These are phyloP conservation scores for Cottus gobio DNA, from an alignment of 2,113 vertebrate genomes.

Conservation along the genomic window DNA sequence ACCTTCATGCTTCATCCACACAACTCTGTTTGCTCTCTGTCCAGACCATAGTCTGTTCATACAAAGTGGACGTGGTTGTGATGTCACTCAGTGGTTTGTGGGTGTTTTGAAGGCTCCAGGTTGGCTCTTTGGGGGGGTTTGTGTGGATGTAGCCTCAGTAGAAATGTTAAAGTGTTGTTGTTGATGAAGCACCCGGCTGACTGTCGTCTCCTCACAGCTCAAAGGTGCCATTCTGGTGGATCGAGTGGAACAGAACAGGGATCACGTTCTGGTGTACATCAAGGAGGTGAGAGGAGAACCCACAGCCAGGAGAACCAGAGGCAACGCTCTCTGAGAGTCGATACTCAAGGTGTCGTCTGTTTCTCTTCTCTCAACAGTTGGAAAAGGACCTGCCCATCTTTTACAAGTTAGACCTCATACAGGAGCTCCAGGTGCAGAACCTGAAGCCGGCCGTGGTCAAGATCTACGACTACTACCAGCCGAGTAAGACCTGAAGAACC, in stretches of 20 bases:
- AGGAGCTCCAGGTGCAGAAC: constrained; percentile 77
- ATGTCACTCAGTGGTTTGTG: no score
- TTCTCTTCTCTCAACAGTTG: constrained; percentile 57
- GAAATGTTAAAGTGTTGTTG: background rate
- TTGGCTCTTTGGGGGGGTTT: no score
- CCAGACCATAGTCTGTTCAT: no score
- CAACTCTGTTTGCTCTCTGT: background rate
- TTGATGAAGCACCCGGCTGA: background rate
- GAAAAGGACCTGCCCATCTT: constrained; percentile 11
- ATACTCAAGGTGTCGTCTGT: background rate
- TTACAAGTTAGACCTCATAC: constrained; percentile 75
- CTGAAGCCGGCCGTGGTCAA: constrained; percentile 86
- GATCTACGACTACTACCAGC: constrained; percentile 90
- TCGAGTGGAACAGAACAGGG: constrained; percentile 71
- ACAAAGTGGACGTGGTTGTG: no score
- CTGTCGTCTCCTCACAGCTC: constrained; percentile 55
- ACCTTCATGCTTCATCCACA: background rate
- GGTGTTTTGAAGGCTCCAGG: no score
- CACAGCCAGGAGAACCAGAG: background rate
- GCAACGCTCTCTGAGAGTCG: background rate
- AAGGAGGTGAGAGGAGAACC: constrained; percentile 60
- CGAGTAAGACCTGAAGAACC: constrained; percentile 76
- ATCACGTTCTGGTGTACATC: constrained; percentile 72
- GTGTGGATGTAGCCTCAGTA: no score
- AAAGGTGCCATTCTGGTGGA: constrained; percentile 35